Percentiles rank a stretch among this genome's conserved stretches.
Conservation (phyloP, 2,797 vertebrate species). For the Acanthopagrus latus region DNA sequence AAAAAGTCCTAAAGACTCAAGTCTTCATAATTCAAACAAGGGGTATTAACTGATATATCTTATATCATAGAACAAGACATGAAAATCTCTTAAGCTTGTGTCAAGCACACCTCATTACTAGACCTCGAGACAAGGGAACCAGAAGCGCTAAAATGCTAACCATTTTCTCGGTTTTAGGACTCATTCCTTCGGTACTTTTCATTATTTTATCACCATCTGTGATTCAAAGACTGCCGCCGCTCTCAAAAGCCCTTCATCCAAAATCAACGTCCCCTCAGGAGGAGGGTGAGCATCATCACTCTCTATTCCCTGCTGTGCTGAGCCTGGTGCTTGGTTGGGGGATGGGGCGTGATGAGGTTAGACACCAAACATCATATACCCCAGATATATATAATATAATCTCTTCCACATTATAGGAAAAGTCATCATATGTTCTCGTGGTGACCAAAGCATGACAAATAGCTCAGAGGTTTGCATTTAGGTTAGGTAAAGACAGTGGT, state of each 20-base stretch:
- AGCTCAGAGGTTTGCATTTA: neutral
- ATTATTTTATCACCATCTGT: neutral
- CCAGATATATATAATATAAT: neutral
- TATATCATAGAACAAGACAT: too few species aligned
- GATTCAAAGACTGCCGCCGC: neutral
- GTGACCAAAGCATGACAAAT: neutral
- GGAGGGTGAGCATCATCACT: neutral
- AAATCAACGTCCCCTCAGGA: neutral
- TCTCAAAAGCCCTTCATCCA: neutral
- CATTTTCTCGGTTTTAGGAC: too few species aligned
- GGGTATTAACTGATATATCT: too few species aligned
- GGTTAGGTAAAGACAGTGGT: neutral
- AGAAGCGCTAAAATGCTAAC: too few species aligned
- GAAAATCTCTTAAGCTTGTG: too few species aligned
- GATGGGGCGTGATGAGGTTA: neutral
- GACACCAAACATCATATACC: neutral
- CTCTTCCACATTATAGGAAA: neutral
- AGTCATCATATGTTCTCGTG: neutral
- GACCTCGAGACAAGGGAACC: too few species aligned
- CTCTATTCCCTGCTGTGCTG: neutral
- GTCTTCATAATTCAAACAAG: too few species aligned
- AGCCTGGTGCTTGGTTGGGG: neutral
- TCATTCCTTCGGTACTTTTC: neutral
- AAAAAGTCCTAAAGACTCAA: too few species aligned
- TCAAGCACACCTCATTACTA: too few species aligned